Conservation (phyloP, 2,888 invertebrate species). For the Plagodis dolabraria region DNA sequence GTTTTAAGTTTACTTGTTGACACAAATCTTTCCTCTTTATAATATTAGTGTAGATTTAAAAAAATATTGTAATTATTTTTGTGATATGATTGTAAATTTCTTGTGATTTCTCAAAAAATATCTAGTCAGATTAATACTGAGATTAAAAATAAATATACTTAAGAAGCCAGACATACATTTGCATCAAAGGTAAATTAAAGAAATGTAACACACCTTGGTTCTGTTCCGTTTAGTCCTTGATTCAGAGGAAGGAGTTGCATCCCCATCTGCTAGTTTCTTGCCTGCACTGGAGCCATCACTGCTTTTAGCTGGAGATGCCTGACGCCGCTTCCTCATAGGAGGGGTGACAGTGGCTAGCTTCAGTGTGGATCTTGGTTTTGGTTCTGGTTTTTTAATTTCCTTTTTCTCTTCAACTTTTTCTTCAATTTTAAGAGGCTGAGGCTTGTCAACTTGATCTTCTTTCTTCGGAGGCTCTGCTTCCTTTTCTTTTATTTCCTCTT, state of each 20-base stretch:
- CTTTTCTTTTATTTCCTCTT: constrained; percentile 46
- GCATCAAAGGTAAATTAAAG: no score
- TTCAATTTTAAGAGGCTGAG: constrained; percentile 53
- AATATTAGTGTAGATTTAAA: no score
- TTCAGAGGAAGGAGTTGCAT: constrained; percentile 69
- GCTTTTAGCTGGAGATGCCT: constrained; percentile 71
- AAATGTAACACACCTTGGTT: constrained; percentile 66
- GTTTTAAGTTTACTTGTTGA: no score
- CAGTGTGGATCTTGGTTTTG: constrained; percentile 77
- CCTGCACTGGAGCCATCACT: constrained; percentile 63
- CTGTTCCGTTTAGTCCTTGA: constrained; percentile 75
- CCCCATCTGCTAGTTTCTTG: constrained; percentile 67
- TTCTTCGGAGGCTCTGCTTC: constrained; percentile 48
- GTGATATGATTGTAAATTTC: no score
- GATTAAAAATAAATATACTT: background rate
- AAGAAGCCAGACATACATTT: no score
- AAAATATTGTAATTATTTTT: no score
- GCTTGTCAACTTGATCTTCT: constrained; percentile 39
- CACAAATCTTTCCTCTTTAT: no score
- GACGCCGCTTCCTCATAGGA: constrained; percentile 82
- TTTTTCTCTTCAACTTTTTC: constrained; percentile 62
- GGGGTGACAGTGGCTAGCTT: constrained; percentile 85
- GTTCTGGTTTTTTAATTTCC: constrained; percentile 64
- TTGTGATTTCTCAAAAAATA: no score
- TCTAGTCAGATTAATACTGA: no score